These are phyloP conservation scores for Terebella lapidaria DNA, from an alignment of 2,888 invertebrate species.

Conservation along the genomic window DNA sequence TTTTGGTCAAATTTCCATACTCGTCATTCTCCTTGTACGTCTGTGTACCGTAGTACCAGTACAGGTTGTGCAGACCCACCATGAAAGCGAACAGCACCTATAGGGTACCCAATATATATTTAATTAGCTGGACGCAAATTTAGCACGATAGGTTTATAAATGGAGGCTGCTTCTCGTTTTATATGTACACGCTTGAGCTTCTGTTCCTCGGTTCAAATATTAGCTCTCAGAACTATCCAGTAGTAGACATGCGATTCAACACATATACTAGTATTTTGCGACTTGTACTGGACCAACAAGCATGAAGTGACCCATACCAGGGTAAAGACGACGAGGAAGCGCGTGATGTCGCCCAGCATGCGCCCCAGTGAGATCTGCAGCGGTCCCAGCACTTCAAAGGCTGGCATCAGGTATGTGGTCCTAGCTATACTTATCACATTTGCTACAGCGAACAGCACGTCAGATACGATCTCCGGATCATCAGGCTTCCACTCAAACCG, in stretches of 20 bases:
- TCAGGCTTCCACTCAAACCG: conserved; percentile 51
- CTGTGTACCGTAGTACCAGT: conserved; percentile 54
- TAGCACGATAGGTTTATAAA: neutral
- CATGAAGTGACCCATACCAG: conserved; percentile 34
- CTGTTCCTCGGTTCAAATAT: too few species aligned
- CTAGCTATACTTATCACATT: conserved; percentile 53
- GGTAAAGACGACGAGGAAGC: conserved; percentile 52
- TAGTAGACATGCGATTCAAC: too few species aligned
- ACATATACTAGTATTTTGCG: too few species aligned
- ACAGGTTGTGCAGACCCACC: conserved; percentile 53
- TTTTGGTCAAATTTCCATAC: conserved; percentile 33
- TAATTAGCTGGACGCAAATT: neutral
- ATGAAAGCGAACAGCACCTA: conserved; percentile 49
- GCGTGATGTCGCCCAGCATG: conserved; percentile 53
- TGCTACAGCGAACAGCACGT: conserved; percentile 52
- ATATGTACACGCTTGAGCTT: too few species aligned
- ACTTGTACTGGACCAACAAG: too few species aligned
- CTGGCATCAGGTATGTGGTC: conserved; percentile 54
- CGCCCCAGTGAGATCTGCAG: conserved; percentile 52
- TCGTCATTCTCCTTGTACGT: conserved; percentile 33
- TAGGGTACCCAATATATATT: neutral
- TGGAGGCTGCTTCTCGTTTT: too few species aligned
- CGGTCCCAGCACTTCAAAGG: conserved; percentile 52
- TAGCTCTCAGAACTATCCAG: too few species aligned
- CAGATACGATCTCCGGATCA: conserved; percentile 53